Base-by-base conservation (phyloP, 1,140 invertebrate genomes). In the Drosophila albomicans region DNA sequence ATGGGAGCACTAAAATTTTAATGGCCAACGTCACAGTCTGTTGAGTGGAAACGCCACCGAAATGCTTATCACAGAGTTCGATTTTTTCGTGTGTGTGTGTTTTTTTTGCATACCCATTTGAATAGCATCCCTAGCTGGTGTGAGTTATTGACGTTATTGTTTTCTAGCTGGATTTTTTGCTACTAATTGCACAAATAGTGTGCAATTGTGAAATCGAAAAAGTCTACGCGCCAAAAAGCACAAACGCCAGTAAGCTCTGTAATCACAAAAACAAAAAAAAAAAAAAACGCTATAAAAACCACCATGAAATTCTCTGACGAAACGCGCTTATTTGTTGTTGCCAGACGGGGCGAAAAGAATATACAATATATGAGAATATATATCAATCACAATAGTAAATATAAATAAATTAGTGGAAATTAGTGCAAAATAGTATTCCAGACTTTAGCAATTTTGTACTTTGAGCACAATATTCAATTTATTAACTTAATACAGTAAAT, bases 141-240 rank as follows among this genome's bases (percentile, higher is more conserved):
- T 38, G 51, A 54, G 38, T 30, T 25, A 78, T 65, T 45, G 43
- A 13, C 32, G 57, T 13, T 75, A 11, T 52, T 35, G 16, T 59
- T 56, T 62, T 15, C 38, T 4, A 30, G 35, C 20, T 43, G 5
- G 5, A 30, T 51, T 52, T 59, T 52, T 32, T 32, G 51, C 10
- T 52, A 11, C 25, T 70, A 67, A 76, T 76, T 74, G 77, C 61
- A 58, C 51, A 65, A 69, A 68, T 63, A 68, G 82, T 57, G 72
- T 73, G 66, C 59, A 88, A 61, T 88, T 79, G 84, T 66, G 82
- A 87, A 82, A 78, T 80, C 13, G 61, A 52, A 45, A 72, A 54
- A 71, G 84, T 75, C 67, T 87, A 87, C 85, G 85, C 80, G 84
- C 84, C 66, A 69, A 88, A 87, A 84, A 54, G 67, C 84, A 87